Conservation (phyloP, 2,888 invertebrate genomes). For the Amphipyra tragopoginis region DNA sequence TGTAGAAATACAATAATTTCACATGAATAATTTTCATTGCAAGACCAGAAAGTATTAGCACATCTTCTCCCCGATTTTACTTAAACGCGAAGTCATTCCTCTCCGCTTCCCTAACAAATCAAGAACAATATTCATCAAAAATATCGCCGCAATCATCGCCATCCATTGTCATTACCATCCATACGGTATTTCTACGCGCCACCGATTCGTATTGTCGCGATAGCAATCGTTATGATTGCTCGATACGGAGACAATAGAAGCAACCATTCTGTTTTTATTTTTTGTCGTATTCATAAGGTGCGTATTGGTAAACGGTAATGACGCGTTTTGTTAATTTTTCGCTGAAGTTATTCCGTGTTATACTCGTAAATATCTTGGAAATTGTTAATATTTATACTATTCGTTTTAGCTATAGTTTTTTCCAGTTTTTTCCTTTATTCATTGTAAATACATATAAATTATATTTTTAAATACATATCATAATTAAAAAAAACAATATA, state of each 20-base stretch:
- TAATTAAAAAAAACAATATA: too few relatives aligned
- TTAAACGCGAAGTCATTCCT: not conserved
- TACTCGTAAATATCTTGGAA: too few relatives aligned
- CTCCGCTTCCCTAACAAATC: not conserved
- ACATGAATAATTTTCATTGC: too few relatives aligned
- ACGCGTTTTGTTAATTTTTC: slow-evolving; percentile 8
- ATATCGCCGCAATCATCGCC: slow-evolving; percentile 13
- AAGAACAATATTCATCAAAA: slow-evolving; percentile 9
- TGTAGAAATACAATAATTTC: too few relatives aligned
- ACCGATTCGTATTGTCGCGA: slow-evolving; percentile 37
- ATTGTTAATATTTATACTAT: too few relatives aligned
- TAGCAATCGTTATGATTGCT: slow-evolving; percentile 37
- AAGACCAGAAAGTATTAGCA: too few relatives aligned
- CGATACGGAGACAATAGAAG: slow-evolving; percentile 32
- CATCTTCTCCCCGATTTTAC: too few relatives aligned
- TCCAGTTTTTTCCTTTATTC: too few relatives aligned
- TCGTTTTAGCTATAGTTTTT: too few relatives aligned
- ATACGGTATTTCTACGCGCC: slow-evolving; percentile 18
- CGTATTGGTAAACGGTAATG: slow-evolving; percentile 1
- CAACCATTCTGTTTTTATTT: slow-evolving; percentile 16
- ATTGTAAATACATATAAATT: too few relatives aligned
- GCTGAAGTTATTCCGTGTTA: not conserved
- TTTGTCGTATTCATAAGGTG: not conserved
- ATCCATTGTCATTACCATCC: slow-evolving; percentile 20
- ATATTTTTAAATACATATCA: too few relatives aligned